Evolutionary conservation across 2,113 vertebrate species (phyloP).

Genomic region (Thomomys bottae): DNA sequence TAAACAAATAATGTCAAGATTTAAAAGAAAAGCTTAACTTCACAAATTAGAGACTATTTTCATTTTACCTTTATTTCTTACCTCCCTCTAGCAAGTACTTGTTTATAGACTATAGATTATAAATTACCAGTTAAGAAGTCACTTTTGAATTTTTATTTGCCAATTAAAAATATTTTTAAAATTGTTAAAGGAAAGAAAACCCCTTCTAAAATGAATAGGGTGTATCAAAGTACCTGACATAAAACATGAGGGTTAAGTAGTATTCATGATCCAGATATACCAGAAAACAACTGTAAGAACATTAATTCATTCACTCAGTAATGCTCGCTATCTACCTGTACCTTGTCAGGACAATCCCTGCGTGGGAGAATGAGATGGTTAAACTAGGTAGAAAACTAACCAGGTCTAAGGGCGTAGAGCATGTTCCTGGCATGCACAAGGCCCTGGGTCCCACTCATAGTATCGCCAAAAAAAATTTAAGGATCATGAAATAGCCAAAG

Average conservation of each 20-base stretch:
- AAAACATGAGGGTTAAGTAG: neutral
- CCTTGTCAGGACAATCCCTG: neutral
- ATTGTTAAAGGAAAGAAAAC: neutral
- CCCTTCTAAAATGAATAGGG: conserved; percentile 21
- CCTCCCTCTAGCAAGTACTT: conserved; percentile 8
- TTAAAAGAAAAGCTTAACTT: conserved; percentile 17
- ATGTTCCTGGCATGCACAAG: too few relatives aligned
- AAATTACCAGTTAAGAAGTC: conserved; percentile 35
- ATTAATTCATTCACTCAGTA: conserved; percentile 22
- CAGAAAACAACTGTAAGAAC: neutral
- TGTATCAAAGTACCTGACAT: neutral
- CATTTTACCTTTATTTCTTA: conserved; percentile 37
- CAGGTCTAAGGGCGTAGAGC: neutral
- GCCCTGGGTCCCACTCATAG: too few relatives aligned
- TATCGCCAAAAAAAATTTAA: neutral
- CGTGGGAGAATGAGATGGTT: neutral
- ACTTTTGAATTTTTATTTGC: conserved; percentile 16
- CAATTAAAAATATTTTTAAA: conserved; percentile 7
- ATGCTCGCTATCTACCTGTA: neutral
- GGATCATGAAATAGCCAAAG: neutral
- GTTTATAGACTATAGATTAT: neutral
- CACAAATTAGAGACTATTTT: conserved; percentile 19
- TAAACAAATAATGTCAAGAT: conserved; percentile 16
- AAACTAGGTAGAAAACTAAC: neutral
- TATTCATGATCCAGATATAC: neutral